Evolutionary conservation across 2,888 invertebrate genomes (phyloP).

Genomic region (Drosophila mettleri): DNA sequence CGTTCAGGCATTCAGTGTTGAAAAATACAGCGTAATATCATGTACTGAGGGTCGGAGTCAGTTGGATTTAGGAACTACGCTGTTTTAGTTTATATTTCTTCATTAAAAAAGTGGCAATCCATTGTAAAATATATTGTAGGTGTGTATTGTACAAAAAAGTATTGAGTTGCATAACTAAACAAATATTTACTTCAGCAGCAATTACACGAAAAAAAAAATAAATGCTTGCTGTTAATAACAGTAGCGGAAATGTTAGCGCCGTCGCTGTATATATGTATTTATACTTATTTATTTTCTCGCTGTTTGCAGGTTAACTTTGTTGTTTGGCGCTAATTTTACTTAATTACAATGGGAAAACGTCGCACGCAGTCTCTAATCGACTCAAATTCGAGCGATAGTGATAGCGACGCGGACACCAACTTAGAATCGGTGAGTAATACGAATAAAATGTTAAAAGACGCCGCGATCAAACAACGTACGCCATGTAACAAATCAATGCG

Average conservation of each 20-base stretch:
- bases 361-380: slow-evolving; percentile 93
- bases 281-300: slow-evolving; percentile 57
- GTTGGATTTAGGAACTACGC: slow-evolving; percentile 6
- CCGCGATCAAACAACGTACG: slow-evolving; percentile 6
- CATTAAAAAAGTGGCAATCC: neutral
- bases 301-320: slow-evolving; percentile 60
- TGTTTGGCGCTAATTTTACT: slow-evolving; percentile 56
- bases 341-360: slow-evolving; percentile 90
- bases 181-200: neutral
- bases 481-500: slow-evolving; percentile 40
- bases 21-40: neutral
- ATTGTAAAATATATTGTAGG: neutral
- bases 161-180: neutral
- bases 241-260: slow-evolving; percentile 32
- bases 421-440: slow-evolving; percentile 91
- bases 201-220: slow-evolving; percentile 5
- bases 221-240: slow-evolving; percentile 46
- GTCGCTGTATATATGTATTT: slow-evolving; percentile 37
- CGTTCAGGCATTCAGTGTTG: neutral
- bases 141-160: neutral
- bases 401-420: slow-evolving; percentile 91
- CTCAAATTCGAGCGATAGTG: slow-evolving; percentile 93
- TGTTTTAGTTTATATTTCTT: neutral
- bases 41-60: neutral
- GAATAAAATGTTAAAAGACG: neutral